A percentile compares a stretch with the other conserved stretches of the same genome.
Conservation (phyloP, 2,797 vertebrate species). For the Dipus sagitta region DNA sequence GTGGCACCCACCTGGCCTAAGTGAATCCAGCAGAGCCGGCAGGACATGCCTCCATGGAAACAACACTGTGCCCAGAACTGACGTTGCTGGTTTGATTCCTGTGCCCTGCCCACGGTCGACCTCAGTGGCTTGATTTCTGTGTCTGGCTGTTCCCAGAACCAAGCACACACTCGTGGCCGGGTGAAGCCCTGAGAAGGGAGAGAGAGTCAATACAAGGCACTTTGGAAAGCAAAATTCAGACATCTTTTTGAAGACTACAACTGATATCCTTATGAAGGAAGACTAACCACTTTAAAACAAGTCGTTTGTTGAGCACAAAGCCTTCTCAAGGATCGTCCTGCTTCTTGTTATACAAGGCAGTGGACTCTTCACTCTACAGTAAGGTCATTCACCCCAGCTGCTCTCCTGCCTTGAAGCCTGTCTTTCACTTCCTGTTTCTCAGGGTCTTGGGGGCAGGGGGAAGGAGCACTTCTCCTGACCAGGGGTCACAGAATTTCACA, state of each 20-base stretch:
- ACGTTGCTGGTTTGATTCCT: no score
- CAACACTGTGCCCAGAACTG: background rate
- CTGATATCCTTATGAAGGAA: slow-evolving; percentile 1
- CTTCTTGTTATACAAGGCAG: background rate
- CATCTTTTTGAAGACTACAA: background rate
- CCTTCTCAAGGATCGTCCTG: background rate
- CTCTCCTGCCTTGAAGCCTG: background rate
- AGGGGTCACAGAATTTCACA: background rate
- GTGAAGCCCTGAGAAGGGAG: background rate
- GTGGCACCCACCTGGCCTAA: no score
- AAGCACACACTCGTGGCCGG: background rate
- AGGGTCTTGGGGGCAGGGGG: background rate
- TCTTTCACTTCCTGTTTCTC: background rate
- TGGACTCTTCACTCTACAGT: background rate
- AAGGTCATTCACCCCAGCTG: background rate
- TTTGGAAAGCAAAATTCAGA: background rate
- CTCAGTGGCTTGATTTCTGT: background rate
- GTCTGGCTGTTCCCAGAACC: background rate
- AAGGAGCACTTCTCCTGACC: background rate
- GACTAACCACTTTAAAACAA: background rate
- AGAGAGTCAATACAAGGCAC: background rate
- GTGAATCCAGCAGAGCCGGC: background rate
- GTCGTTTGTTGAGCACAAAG: background rate
- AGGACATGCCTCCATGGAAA: background rate
- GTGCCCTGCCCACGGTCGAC: no score